These are phyloP conservation scores for Phrynocephalus guinanensis DNA, from an alignment of 2,797 vertebrate genomes.

Conservation along the genomic window DNA sequence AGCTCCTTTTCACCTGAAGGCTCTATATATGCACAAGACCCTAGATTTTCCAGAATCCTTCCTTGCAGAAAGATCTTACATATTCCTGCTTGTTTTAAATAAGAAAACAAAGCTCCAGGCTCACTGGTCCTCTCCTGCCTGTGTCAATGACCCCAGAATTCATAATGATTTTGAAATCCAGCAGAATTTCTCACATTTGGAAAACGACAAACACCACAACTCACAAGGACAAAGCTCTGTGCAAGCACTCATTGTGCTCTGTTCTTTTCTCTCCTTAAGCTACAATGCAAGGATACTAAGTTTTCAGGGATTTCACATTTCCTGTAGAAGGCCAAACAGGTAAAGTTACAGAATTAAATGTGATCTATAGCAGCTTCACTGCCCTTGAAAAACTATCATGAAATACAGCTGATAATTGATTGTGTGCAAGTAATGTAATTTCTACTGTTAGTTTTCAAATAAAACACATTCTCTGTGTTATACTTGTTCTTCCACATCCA, in stretches of 20 bases:
- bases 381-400: conserved; percentile 20
- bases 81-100: too few species aligned
- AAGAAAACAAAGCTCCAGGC: too few species aligned
- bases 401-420: conserved; percentile 29
- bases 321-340: background rate
- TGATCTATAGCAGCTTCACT: conserved; percentile 1
- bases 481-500: background rate
- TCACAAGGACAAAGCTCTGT: background rate
- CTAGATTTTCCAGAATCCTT: too few species aligned
- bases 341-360: conserved; percentile 2
- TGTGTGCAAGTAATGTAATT: conserved; percentile 17
- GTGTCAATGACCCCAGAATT: too few species aligned
- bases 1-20: too few species aligned
- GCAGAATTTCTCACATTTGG: too few species aligned
- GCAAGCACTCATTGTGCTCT: background rate
- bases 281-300: background rate
- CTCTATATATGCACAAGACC: too few species aligned
- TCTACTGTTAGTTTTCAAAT: conserved; percentile 5
- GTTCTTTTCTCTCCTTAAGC: background rate
- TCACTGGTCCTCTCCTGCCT: too few species aligned
- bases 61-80: too few species aligned
- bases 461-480: background rate
- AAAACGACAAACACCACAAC: background rate
- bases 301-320: background rate
- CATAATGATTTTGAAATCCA: too few species aligned